phyloP scores from a whole-genome alignment of 2,113 vertebrate species.

The Haliaeetus leucogaster region DNA sequence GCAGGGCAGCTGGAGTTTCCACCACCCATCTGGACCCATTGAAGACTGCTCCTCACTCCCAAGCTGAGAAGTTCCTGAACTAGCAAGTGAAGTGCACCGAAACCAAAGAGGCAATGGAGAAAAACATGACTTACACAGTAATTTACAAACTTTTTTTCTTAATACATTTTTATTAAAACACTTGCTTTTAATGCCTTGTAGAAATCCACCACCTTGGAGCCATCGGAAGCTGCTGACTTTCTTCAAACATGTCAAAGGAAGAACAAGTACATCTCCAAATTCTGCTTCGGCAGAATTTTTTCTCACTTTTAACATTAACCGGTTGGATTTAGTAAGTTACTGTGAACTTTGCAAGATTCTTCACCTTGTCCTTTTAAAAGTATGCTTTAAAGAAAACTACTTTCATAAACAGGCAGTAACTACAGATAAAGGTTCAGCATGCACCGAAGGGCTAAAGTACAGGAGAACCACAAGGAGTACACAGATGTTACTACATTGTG shows the following conservation, averaged over 20 bases:
- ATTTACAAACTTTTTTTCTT: neutral
- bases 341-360: constrained; percentile 19
- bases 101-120: neutral
- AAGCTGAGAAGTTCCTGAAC: neutral
- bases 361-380: neutral
- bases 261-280: neutral
- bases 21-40: neutral
- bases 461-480: neutral
- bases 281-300: constrained; percentile 5
- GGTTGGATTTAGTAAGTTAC: constrained; percentile 15
- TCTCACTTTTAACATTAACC: neutral
- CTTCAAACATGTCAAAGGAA: constrained; percentile 30
- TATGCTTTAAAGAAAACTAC: constrained; percentile 24
- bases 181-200: constrained; percentile 51
- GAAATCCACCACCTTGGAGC: constrained; percentile 48
- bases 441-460: constrained; percentile 19
- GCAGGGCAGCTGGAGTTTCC: neutral
- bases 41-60: neutral
- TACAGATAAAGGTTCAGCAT: constrained; percentile 11
- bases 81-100: neutral
- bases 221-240: constrained; percentile 10
- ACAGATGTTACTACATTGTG: neutral
- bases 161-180: constrained; percentile 72
- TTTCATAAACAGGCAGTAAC: neutral
- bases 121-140: neutral